Evolutionary conservation across 2,113 vertebrate genomes (phyloP).

Genomic region (Nothoprocta perdicaria): DNA sequence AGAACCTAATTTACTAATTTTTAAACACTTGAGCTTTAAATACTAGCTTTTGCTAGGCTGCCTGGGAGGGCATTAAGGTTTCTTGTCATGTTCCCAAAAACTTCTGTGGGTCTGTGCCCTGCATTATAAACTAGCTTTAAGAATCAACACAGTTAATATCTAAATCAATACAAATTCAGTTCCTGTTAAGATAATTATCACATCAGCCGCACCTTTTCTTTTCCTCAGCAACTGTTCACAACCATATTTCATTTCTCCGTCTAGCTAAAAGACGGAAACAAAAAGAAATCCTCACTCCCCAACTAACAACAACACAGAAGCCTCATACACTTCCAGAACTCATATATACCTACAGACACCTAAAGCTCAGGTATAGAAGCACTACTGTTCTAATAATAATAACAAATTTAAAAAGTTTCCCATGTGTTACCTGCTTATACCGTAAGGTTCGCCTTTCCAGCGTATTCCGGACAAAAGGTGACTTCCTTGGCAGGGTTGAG

Average conservation of each 20-base stretch:
- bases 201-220: neutral
- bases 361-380: neutral
- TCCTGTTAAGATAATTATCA: neutral
- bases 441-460: slow-evolving; percentile 92
- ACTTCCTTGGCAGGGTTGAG: slow-evolving; percentile 95
- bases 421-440: slow-evolving; percentile 89
- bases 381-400: neutral
- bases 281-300: too few species aligned
- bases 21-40: neutral
- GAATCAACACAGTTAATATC: neutral
- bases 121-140: neutral
- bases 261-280: neutral
- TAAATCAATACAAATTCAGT: neutral
- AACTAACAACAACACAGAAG: neutral
- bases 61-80: neutral
- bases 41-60: neutral
- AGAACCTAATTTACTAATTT: neutral
- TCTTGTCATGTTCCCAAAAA: neutral
- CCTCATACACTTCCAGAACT: neutral
- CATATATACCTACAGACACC: neutral
- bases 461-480: slow-evolving; percentile 93
- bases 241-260: neutral
- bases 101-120: neutral
- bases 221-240: neutral
- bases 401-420: neutral